Evolutionary conservation across 2,888 invertebrate genomes (phyloP), one percentile per base, ranked within the genome.

Genomic region (Halictus ligatus): DNA sequence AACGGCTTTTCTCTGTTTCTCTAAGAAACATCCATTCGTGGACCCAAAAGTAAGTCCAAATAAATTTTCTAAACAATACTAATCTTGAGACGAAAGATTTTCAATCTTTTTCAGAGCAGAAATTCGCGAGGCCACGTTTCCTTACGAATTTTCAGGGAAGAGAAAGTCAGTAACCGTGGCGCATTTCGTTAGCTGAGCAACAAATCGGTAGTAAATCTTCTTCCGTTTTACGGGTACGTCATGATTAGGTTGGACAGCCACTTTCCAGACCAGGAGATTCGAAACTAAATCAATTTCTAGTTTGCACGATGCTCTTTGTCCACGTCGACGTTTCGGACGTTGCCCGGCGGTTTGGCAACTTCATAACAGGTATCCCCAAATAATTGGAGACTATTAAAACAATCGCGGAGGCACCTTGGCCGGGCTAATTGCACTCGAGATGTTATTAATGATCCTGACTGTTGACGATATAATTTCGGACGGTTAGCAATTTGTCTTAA

Each of bases 231-330:
- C 81, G 71, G 82, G 81, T 79, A 73, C 77, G 83, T 85, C 79
- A 74, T 67, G 80, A 81, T 85, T 80, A 81, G 80, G 50, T 81
- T 78, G 78, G 81, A 60, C 83, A 83, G 74, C 81, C 76, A 83
- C 74, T 86, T 84, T 86, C 85, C 78, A 81, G 81, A 77, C 85
- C 84, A 71, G 75, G 75, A 84, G 83, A 90, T 90, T 90, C 88
- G 84, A 77, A 90, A 88, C 88, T 89, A 83, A 89, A 90, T 90
- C 89, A 85, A 85, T 90, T 90, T 84, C 78, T 83, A 81, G 90
- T 90, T 89, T 86, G 80, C 82, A 54, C 78, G 67, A 43, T 80
- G 83, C 82, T 85, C 85, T 90, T 86, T 86, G 79, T 83, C 86
- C 78, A 43, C 81, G 80, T 43, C 84, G 84, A 78, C 83, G 81